Conservation (phyloP, 2,888 invertebrate species). For the Atherix ibis region DNA sequence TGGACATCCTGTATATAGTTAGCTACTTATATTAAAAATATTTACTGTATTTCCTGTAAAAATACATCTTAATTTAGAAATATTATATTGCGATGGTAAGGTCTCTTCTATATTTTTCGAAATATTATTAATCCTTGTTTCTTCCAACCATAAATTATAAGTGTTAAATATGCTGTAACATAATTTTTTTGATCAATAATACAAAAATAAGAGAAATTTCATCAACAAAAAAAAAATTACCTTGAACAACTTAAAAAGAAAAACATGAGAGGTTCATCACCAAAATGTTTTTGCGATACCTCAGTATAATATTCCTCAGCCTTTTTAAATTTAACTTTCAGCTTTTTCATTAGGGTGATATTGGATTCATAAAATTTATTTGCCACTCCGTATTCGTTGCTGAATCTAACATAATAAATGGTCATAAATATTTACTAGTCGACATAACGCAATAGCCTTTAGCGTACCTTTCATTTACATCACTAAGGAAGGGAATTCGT, state of each 20-base stretch:
- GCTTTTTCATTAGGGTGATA: conserved; percentile 48
- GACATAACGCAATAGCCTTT: no score
- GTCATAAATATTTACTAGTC: no score
- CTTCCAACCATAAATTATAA: conserved; percentile 61
- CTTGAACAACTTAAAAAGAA: neutral
- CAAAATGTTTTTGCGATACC: neutral
- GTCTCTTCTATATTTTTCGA: conserved; percentile 28
- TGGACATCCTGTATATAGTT: no score
- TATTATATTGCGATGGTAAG: conserved; percentile 57
- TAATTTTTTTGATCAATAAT: no score
- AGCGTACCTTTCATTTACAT: conserved; percentile 18
- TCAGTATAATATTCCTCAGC: conserved; percentile 38
- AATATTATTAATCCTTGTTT: conserved; percentile 51
- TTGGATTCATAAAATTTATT: conserved; percentile 60
- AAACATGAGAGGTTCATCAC: neutral
- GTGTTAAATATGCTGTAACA: conserved; percentile 42
- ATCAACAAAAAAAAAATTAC: no score
- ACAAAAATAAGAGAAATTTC: no score
- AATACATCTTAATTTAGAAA: no score
- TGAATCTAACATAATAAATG: no score
- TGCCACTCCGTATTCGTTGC: conserved; percentile 46
- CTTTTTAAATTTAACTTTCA: conserved; percentile 51
- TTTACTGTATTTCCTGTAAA: conserved; percentile 43
- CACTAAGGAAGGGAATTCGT: conserved; percentile 35
- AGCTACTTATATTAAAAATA: no score